Conservation (phyloP, 1,140 invertebrate species). For the Mylabris phalerata region DNA sequence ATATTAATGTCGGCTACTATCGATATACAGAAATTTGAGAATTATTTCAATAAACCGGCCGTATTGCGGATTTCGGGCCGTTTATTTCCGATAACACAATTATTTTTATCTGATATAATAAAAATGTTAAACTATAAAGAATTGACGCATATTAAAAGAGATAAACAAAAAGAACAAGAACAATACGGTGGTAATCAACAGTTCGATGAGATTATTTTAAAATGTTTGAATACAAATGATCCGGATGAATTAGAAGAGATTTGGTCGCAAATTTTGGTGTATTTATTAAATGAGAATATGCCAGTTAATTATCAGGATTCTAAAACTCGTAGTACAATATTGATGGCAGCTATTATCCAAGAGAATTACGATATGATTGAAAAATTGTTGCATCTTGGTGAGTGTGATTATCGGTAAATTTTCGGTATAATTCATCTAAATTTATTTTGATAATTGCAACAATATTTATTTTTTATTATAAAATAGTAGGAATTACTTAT, state of each 20-base stretch:
- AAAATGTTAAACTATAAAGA: constrained; percentile 62
- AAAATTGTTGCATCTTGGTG: constrained; percentile 55
- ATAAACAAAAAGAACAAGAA: background rate
- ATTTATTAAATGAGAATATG: constrained; percentile 60
- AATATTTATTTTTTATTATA: too few species aligned
- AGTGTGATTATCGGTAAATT: background rate
- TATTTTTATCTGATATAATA: constrained; percentile 79
- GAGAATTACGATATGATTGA: constrained; percentile 56
- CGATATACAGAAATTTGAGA: constrained; percentile 67
- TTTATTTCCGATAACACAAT: constrained; percentile 68
- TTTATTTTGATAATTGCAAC: too few species aligned
- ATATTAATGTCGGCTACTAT: constrained; percentile 95
- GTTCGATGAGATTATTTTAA: constrained; percentile 49
- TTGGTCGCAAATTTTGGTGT: constrained; percentile 59
- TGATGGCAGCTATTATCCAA: constrained; percentile 64
- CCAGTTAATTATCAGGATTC: constrained; percentile 60
- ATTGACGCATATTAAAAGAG: constrained; percentile 39
- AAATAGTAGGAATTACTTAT: too few species aligned
- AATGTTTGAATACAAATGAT: background rate
- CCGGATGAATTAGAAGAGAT: background rate
- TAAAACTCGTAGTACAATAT: constrained; percentile 56
- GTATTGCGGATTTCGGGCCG: constrained; percentile 76
- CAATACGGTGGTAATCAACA: background rate
- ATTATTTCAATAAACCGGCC: constrained; percentile 68
- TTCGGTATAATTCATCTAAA: too few species aligned